Evolutionary conservation across 64 coral and sea anemone species (phyloP).

Genomic region (Montipora capricornis): DNA sequence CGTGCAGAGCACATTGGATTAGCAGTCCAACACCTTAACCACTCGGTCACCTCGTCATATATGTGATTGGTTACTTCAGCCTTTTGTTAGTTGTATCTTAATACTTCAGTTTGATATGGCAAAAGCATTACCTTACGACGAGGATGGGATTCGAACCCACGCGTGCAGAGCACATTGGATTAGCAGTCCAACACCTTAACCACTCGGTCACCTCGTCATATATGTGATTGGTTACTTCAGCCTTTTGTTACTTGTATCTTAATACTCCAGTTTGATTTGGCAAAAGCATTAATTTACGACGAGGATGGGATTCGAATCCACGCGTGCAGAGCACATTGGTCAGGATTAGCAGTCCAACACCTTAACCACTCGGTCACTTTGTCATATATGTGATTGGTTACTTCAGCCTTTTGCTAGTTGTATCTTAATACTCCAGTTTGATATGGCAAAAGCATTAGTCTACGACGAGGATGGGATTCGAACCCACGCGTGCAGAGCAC

Average conservation of each 20-base stretch:
- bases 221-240: too few species aligned
- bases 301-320: slow-evolving; percentile 94
- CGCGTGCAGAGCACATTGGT: slow-evolving; percentile 89
- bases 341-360: slow-evolving; percentile 89
- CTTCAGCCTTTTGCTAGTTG: too few species aligned
- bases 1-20: slow-evolving; percentile 92
- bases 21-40: slow-evolving; percentile 98
- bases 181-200: slow-evolving; percentile 98
- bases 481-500: slow-evolving; percentile 94
- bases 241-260: too few species aligned
- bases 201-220: slow-evolving; percentile 87
- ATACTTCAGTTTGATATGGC: too few species aligned
- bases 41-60: slow-evolving; percentile 83
- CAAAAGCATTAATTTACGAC: not conserved
- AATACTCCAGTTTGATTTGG: too few species aligned
- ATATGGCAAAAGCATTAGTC: too few species aligned
- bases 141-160: slow-evolving; percentile 95
- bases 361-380: slow-evolving; percentile 92
- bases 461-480: slow-evolving; percentile 86
- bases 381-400: too few species aligned
- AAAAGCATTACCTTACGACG: not conserved
- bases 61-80: too few species aligned
- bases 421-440: too few species aligned
- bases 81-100: too few species aligned
- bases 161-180: slow-evolving; percentile 91